Evolutionary conservation across 2,797 vertebrate species (phyloP), one percentile per base, ranked within the genome.

Genomic region (Sebastes baramenuke): DNA sequence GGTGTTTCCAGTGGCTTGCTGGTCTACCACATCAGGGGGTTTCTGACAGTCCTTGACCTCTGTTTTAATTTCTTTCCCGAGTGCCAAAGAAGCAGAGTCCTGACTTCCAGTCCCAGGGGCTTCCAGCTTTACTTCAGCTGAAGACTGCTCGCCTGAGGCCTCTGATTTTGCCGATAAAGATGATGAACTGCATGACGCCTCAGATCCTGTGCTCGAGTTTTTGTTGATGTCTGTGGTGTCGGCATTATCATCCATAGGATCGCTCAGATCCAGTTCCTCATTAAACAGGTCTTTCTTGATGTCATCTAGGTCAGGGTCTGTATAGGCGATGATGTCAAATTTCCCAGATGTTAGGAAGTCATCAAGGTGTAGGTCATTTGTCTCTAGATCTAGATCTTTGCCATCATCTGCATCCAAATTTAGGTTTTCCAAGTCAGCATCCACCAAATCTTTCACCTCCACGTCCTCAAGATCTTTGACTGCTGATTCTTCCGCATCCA

Each of bases 301-400:
- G 60, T 96, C 97, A 85, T 99, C 98, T 66, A 98, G 96, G 78
- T 99, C 98, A 38, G 99, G 98, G 83, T 99, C 98, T 18, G 99
- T 99, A 78, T 99, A 99, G 1, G 99, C 99, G 86, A 99, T 99
- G 32, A 99, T 97, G 92, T 99, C 99, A 93, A 99, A 99, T 82
- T 99, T 98, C 4, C 98, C 98, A 7, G 98, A 97, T 81, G 95
- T 97, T 32, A 99, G 88, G 71, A 99, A 98, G 90, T 99, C 98
- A 85, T 99, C 99, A 34, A 99, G 96, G 83, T 99, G 98, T 80
- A 99, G 94, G 86, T 99, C 99, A 67, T 99, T 99, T 1, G 99
- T 97, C 95, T 99, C 99, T 70, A 99, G 94, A 89, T 99, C 99
- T 27, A 99, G 83, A 71, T 99, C 99, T 93, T 99, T 99, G 25